Evolutionary conservation across 2,797 vertebrate species (phyloP), one percentile per base, ranked within the genome.

Genomic region (Sarcoramphus papa): DNA sequence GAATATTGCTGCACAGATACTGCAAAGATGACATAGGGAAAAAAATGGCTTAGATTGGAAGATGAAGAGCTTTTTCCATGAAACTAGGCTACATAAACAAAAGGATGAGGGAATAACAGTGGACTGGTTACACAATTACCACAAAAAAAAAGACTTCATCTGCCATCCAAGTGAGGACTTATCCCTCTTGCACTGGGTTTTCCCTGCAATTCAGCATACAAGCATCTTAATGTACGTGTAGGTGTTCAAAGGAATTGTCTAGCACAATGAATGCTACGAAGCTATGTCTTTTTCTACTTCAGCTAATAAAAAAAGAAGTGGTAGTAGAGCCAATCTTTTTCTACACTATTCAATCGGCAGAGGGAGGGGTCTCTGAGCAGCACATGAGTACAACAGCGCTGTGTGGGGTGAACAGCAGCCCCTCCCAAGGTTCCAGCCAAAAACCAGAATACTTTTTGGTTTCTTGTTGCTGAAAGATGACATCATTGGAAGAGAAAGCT

Each of bases 361-460:
- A 77, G 8, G 21, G n/a, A 69, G 1, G 3, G 12, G 40, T 82
- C 30, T 88, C 9, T 45, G 70, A 84, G 59, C 28, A 90, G 63
- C 19, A 59, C 0, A 0, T n/a, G 23, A 78, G 5, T 7, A 6
- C 31, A 82, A 35, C 9, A 73, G 48, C 2, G 1, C 10, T 67
- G 25, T 25, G 35, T 0, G 0, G 53, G 37, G 22, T 64, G 31
- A 88, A 60, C 8, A 22, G 31, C 28, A 78, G 35, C 8, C 17
- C 6, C 60, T 53, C 54, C 15, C 45, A 54, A 65, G 45, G 24
- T 37, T 63, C 35, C 40, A 87, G 19, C 10, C 37, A 60, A 77
- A 75, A 85, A 11, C 0, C 31, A 63, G 35, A 85, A 70, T 19
- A 37, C 6, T 63, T 79, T 77, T 48, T 25, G 12, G 15, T n/a